Evolutionary conservation across 2,888 invertebrate genomes (phyloP).

Genomic region (Shargacucullia verbasci): DNA sequence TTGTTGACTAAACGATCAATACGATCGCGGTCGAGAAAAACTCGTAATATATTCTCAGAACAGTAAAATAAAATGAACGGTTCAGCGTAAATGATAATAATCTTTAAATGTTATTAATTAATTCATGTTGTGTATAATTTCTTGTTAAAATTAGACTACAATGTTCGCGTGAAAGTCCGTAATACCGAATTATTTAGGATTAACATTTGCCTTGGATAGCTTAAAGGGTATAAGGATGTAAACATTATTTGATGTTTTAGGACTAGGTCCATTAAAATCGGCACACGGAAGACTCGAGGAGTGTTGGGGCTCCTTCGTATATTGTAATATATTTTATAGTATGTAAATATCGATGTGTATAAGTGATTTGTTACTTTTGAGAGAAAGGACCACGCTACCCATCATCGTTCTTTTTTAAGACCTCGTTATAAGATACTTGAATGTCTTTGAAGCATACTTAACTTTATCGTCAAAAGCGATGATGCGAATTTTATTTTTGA

Average conservation of each 20-base stretch:
- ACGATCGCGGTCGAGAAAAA: no score
- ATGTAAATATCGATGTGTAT: not conserved
- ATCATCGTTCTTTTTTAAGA: constrained; percentile 36
- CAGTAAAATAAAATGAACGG: not conserved
- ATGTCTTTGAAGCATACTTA: constrained; percentile 10
- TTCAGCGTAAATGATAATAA: not conserved
- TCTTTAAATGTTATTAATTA: not conserved
- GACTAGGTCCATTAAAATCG: constrained; percentile 68
- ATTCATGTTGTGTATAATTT: constrained; percentile 1
- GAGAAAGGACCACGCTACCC: constrained; percentile 8
- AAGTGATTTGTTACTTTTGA: constrained; percentile 21
- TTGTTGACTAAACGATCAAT: no score
- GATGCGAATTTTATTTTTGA: constrained; percentile 18
- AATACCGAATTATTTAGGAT: constrained; percentile 28
- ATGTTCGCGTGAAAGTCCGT: not conserved
- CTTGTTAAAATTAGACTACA: not conserved
- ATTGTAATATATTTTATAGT: constrained; percentile 21
- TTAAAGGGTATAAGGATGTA: constrained; percentile 45
- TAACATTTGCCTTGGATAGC: constrained; percentile 20
- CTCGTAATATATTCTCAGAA: no score
- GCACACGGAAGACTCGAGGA: constrained; percentile 60
- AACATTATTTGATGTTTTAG: constrained; percentile 71
- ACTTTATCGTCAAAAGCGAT: constrained; percentile 22
- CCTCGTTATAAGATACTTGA: constrained; percentile 37
- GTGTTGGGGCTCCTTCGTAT: constrained; percentile 32